Evolutionary conservation across 2,797 vertebrate species (phyloP).

Genomic region (Falco peregrinus): DNA sequence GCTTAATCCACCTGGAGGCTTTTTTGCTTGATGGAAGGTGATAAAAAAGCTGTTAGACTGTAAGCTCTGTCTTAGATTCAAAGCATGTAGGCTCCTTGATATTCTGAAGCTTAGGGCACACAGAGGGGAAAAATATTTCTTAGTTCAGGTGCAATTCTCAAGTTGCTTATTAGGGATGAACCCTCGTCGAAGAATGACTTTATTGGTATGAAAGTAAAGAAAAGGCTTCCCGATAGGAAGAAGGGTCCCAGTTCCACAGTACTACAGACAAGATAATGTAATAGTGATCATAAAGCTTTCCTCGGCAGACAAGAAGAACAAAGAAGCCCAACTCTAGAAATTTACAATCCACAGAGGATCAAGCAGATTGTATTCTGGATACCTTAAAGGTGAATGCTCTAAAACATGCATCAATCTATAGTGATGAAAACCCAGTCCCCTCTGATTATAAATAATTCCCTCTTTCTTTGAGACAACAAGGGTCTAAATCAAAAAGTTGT

Average conservation of each 20-base stretch:
- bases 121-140: constrained; percentile 68
- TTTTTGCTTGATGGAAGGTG: constrained; percentile 74
- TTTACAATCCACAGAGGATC: constrained; percentile 78
- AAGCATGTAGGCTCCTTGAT: constrained; percentile 71
- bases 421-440: constrained; percentile 51
- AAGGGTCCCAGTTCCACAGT: constrained; percentile 29
- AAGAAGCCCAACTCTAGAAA: constrained; percentile 71
- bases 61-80: constrained; percentile 72
- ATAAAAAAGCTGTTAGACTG: constrained; percentile 72
- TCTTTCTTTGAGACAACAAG: constrained; percentile 58
- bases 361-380: constrained; percentile 74
- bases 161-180: constrained; percentile 73
- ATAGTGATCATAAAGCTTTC: constrained; percentile 73
- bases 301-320: constrained; percentile 59
- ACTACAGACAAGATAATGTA: constrained; percentile 65
- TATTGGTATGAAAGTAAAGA: constrained; percentile 68
- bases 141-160: constrained; percentile 70
- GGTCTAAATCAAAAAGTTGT: constrained; percentile 59
- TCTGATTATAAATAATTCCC: constrained; percentile 65
- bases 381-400: constrained; percentile 76
- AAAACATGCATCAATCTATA: constrained; percentile 63
- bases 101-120: constrained; percentile 59
- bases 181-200: constrained; percentile 66
- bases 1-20: constrained; percentile 77
- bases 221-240: constrained; percentile 59